Percentiles rank a stretch among this genome's conserved stretches.
These are phyloP conservation scores for Aphidius gifuensis DNA, from an alignment of 1,140 invertebrate species.

Conservation along the genomic window DNA sequence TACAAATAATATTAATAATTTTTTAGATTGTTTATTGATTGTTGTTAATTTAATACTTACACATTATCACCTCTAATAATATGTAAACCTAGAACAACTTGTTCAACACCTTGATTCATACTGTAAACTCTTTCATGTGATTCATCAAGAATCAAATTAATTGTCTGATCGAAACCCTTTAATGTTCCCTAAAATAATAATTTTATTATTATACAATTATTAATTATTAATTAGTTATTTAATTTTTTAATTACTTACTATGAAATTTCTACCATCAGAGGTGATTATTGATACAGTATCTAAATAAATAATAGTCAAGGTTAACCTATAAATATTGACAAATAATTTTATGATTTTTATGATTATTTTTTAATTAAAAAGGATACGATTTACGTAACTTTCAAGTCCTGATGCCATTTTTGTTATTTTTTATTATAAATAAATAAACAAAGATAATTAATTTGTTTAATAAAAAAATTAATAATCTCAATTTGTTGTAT, in stretches of 20 bases:
- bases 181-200: constrained; percentile 68
- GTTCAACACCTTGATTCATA: constrained; percentile 85
- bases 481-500: no score
- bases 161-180: constrained; percentile 96
- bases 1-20: constrained; percentile 20
- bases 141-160: constrained; percentile 96
- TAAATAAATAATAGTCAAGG: constrained; percentile 52
- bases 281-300: constrained; percentile 93
- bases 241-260: constrained; percentile 64
- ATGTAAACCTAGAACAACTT: constrained; percentile 93
- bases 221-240: no score
- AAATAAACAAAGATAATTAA: no score
- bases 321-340: constrained; percentile 26
- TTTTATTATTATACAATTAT: background rate
- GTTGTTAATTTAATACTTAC: constrained; percentile 53
- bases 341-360: constrained; percentile 2
- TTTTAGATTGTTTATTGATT: background rate
- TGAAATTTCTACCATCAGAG: constrained; percentile 91
- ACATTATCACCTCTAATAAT: constrained; percentile 98
- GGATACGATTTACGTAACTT: constrained; percentile 82
- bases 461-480: no score
- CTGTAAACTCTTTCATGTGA: constrained; percentile 97
- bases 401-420: constrained; percentile 79
- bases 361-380: constrained; percentile 46
- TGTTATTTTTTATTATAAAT: no score